Percentiles rank a stretch among this genome's conserved stretches.
Conservation (phyloP, 2,797 vertebrate genomes). For the Propithecus perrieri region DNA sequence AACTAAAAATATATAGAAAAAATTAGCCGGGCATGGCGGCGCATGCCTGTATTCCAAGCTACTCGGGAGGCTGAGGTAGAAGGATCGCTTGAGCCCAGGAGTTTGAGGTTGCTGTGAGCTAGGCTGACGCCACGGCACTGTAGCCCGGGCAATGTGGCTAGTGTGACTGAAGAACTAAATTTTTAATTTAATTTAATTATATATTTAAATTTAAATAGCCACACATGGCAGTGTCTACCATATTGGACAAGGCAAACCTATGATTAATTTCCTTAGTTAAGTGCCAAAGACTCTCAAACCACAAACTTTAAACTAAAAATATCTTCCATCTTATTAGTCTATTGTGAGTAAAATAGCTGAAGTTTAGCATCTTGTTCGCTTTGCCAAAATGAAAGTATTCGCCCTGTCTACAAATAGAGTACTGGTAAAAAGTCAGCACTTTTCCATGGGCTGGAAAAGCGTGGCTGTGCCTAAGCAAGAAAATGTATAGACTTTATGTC, state of each 20-base stretch:
- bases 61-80: too few relatives aligned
- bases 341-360: background rate
- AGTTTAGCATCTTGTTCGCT: background rate
- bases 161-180: background rate
- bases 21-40: too few relatives aligned
- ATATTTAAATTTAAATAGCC: background rate
- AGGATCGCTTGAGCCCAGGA: too few relatives aligned
- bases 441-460: background rate
- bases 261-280: slow-evolving; percentile 14
- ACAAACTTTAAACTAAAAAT: background rate
- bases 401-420: background rate
- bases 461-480: background rate
- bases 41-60: too few relatives aligned
- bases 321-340: background rate
- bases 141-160: background rate
- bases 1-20: too few relatives aligned
- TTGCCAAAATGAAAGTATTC: background rate
- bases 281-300: background rate
- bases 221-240: background rate
- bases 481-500: background rate
- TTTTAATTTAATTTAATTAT: background rate
- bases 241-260: background rate
- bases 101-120: too few relatives aligned
- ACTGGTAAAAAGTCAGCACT: background rate
- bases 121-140: too few relatives aligned